These are phyloP conservation scores for Neocrepidodera transversa DNA, from an alignment of 2,888 invertebrate genomes.

Conservation along the genomic window DNA sequence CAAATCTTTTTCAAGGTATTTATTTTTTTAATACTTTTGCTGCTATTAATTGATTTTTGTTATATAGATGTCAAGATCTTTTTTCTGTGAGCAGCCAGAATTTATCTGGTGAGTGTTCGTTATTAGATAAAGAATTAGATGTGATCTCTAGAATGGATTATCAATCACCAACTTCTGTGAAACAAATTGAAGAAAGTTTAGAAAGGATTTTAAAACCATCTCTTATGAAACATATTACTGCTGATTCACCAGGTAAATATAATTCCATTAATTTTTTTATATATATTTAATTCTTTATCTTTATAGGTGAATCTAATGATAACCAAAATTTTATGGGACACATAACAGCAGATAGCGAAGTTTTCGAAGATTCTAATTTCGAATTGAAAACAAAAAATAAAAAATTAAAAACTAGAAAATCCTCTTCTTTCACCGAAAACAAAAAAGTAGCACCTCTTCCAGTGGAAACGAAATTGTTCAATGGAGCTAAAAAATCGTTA, in stretches of 20 bases:
- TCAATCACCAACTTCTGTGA: not conserved
- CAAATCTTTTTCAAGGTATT: constrained; percentile 1
- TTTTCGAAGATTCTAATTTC: not conserved
- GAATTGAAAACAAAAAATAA: not conserved
- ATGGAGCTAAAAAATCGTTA: not conserved
- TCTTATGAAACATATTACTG: constrained; percentile 3
- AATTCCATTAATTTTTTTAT: not conserved
- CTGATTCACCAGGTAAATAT: not conserved
- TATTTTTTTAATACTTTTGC: too few relatives aligned
- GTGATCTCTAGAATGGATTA: not conserved
- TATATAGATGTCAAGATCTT: constrained; percentile 1
- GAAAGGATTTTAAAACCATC: not conserved
- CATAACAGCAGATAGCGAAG: not conserved
- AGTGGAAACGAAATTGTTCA: constrained; percentile 6
- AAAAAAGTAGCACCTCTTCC: not conserved
- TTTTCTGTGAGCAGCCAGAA: constrained; percentile 13
- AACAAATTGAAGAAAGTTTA: not conserved
- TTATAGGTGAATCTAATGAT: too few relatives aligned
- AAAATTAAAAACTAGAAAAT: not conserved
- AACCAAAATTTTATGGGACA: not conserved
- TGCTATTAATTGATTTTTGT: not conserved
- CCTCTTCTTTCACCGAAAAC: not conserved
- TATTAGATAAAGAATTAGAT: constrained; percentile 8
- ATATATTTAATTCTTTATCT: too few relatives aligned
- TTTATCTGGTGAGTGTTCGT: not conserved